phyloP scores from a whole-genome alignment of 2,888 invertebrate genomes.

The Tiphia femorata region DNA sequence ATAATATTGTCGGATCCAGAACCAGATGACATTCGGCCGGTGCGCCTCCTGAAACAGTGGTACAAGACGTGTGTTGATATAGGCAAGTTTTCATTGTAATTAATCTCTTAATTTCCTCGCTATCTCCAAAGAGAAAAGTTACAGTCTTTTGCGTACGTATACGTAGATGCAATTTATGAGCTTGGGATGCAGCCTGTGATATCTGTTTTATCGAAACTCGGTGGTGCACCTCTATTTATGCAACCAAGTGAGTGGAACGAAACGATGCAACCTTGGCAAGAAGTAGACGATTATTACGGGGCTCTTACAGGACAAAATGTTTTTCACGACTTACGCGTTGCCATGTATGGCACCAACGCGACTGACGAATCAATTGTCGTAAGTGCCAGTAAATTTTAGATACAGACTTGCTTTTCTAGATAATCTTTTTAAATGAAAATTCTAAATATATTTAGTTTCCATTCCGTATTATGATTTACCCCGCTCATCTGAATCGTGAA shows the following conservation, averaged over 20 bases:
- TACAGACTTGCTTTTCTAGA: neutral
- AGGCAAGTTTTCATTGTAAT: slow-evolving; percentile 26
- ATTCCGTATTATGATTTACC: too few relatives aligned
- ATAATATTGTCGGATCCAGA: slow-evolving; percentile 21
- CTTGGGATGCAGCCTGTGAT: slow-evolving; percentile 42
- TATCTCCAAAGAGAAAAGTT: neutral
- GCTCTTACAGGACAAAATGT: slow-evolving; percentile 17
- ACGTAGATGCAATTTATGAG: slow-evolving; percentile 32
- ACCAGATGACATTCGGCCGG: slow-evolving; percentile 38
- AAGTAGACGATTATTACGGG: slow-evolving; percentile 44
- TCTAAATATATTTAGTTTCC: too few relatives aligned
- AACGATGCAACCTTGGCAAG: slow-evolving; percentile 42
- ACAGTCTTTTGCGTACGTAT: neutral
- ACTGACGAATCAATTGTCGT: neutral
- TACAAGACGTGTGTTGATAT: slow-evolving; percentile 44
- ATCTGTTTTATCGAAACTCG: slow-evolving; percentile 40
- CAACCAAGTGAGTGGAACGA: slow-evolving; percentile 47
- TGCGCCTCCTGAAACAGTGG: slow-evolving; percentile 44
- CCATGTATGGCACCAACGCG: neutral
- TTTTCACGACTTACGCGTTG: slow-evolving; percentile 18
- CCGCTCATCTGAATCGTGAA: too few relatives aligned
- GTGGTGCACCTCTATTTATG: slow-evolving; percentile 53
- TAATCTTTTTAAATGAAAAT: neutral
- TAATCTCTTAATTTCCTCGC: neutral
- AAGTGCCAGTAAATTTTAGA: neutral